Percentiles rank a stretch among this genome's conserved stretches.
These are phyloP conservation scores for Falco concolor DNA, from an alignment of 2,797 vertebrate genomes.

Conservation along the genomic window DNA sequence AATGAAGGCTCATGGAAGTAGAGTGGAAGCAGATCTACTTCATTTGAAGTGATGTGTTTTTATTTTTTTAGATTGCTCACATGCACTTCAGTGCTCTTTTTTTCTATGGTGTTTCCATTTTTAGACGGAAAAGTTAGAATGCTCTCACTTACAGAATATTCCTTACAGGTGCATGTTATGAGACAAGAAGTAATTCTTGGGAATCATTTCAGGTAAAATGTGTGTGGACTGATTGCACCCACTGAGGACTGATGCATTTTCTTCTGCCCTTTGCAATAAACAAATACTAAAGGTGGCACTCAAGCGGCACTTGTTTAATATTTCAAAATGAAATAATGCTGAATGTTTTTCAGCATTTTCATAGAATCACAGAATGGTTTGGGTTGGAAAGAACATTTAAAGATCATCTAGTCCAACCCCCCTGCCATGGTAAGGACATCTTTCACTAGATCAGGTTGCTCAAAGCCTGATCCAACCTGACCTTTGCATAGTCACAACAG, in stretches of 20 bases:
- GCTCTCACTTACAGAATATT: background rate
- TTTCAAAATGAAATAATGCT: background rate
- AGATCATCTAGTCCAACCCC: background rate
- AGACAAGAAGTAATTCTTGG: background rate
- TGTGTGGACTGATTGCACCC: background rate
- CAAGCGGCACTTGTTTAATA: background rate
- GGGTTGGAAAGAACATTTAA: background rate
- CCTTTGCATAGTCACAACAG: background rate
- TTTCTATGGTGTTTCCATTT: background rate
- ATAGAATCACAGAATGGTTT: background rate
- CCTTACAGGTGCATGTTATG: background rate
- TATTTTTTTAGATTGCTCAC: background rate
- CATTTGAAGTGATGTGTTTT: background rate
- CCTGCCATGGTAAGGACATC: background rate
- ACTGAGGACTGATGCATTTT: fast-evolving
- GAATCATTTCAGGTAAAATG: background rate
- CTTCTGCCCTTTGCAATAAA: background rate
- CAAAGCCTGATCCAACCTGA: background rate
- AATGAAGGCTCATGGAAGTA: background rate
- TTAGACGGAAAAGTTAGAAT: background rate
- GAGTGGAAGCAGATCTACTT: background rate
- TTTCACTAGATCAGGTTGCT: background rate
- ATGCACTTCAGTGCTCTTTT: background rate
- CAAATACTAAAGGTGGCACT: background rate
- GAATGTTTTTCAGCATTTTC: background rate